Conservation (phyloP, 2,113 vertebrate genomes). For the Oncorhynchus masou region DNA sequence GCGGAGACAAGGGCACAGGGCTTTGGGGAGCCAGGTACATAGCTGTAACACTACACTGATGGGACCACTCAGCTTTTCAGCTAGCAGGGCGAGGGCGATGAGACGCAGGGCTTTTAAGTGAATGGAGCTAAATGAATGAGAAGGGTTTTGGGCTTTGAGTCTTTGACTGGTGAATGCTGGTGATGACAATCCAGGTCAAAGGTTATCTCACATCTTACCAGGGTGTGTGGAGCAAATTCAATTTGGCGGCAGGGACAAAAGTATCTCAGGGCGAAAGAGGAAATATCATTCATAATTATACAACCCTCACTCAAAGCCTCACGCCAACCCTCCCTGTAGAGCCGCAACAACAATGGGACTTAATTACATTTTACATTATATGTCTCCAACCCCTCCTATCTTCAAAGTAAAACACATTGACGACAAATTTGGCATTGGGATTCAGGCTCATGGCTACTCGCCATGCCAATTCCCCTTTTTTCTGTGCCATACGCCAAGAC, state of each 20-base stretch:
- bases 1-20: slow-evolving; percentile 22
- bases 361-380: slow-evolving; percentile 65
- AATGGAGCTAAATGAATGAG: slow-evolving; percentile 56
- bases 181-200: slow-evolving; percentile 70
- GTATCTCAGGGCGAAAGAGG: slow-evolving; percentile 69
- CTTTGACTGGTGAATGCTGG: slow-evolving; percentile 53
- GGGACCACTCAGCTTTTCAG: slow-evolving; percentile 61
- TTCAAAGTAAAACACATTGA: slow-evolving; percentile 67
- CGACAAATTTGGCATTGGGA: slow-evolving; percentile 70
- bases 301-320: slow-evolving; percentile 58
- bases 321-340: slow-evolving; percentile 62
- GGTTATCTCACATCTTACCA: slow-evolving; percentile 62
- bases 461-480: slow-evolving; percentile 67
- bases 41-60: slow-evolving; percentile 62
- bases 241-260: slow-evolving; percentile 64
- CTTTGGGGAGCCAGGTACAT: slow-evolving; percentile 36
- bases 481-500: slow-evolving; percentile 68
- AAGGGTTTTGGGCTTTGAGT: slow-evolving; percentile 20
- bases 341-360: slow-evolving; percentile 68
- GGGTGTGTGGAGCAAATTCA: slow-evolving; percentile 70
- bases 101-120: slow-evolving; percentile 61
- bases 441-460: slow-evolving; percentile 65
- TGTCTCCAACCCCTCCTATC: slow-evolving; percentile 60
- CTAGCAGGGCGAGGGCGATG: slow-evolving; percentile 44
- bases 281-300: slow-evolving; percentile 69